phyloP scores from a whole-genome alignment of 23 tunicate genomes.

The Aplidium turbinatum region DNA sequence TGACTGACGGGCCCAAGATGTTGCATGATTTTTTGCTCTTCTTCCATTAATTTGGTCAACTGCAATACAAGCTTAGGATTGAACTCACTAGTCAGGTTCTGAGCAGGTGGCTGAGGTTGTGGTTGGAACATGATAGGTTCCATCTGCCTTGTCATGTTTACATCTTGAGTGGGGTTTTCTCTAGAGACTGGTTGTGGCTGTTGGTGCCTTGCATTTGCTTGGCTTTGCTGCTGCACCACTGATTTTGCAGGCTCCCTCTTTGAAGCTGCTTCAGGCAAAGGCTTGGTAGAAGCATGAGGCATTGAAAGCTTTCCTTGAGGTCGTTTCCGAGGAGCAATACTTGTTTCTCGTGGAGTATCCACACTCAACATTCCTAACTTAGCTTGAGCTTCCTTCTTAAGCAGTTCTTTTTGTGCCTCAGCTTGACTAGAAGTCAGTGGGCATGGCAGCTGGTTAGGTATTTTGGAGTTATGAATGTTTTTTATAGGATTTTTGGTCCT shows the following conservation, averaged over 20 bases:
- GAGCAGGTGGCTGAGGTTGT: neutral
- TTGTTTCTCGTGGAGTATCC: constrained; percentile 72
- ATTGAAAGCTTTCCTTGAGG: constrained; percentile 72
- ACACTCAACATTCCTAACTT: constrained; percentile 8
- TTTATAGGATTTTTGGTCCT: constrained; percentile 57
- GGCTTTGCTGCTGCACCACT: neutral
- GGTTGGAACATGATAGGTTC: neutral
- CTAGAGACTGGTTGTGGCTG: neutral
- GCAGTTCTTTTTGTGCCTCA: constrained; percentile 66
- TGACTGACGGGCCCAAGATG: constrained; percentile 64
- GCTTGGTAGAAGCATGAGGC: neutral
- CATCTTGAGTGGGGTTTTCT: neutral
- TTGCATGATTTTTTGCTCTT: constrained; percentile 46
- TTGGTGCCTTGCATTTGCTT: neutral
- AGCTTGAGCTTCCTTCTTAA: constrained; percentile 51
- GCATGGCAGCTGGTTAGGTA: constrained; percentile 37
- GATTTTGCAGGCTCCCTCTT: neutral
- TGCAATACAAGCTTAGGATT: constrained; percentile 68
- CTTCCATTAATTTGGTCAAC: constrained; percentile 58
- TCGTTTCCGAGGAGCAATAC: constrained; percentile 89
- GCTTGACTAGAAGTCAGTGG: constrained; percentile 85
- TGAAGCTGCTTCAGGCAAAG: neutral
- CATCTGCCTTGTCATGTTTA: neutral
- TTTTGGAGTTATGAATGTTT: constrained; percentile 46
- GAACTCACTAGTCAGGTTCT: constrained; percentile 14